Evolutionary conservation across 2,113 vertebrate genomes (phyloP).

Genomic region (Micronycteris hirsuta): DNA sequence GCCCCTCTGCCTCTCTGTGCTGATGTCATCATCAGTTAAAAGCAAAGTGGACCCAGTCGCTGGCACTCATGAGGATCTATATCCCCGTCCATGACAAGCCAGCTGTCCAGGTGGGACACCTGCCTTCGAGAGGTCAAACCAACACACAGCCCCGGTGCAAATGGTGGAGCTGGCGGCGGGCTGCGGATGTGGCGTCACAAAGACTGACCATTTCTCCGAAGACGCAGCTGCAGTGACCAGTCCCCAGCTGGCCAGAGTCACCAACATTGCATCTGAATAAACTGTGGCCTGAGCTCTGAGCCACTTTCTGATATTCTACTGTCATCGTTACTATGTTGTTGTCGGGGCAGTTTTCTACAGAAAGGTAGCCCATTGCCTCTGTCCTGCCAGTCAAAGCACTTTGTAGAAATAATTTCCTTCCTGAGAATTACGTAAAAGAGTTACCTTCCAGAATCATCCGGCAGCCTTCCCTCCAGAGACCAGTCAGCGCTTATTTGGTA

Average conservation of each 20-base stretch:
- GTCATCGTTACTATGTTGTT: accelerated
- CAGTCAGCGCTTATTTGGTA: accelerated
- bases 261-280: accelerated
- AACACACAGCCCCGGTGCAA: accelerated
- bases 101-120: not conserved
- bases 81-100: not conserved
- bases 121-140: accelerated
- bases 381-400: accelerated
- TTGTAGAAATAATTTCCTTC: not conserved
- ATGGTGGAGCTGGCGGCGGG: accelerated
- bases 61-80: too few species aligned
- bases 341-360: not conserved
- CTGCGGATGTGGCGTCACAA: not conserved
- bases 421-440: accelerated
- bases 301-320: accelerated
- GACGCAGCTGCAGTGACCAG: accelerated
- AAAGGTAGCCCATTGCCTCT: accelerated
- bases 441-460: accelerated
- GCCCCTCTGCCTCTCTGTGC: too few species aligned
- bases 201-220: accelerated
- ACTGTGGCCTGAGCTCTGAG: not conserved
- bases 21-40: too few species aligned
- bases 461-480: not conserved
- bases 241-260: not conserved
- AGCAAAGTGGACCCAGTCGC: too few species aligned